Evolutionary conservation across 2,113 vertebrate genomes (phyloP), one percentile per base, ranked within the genome.

Genomic region (Origma solitaria): DNA sequence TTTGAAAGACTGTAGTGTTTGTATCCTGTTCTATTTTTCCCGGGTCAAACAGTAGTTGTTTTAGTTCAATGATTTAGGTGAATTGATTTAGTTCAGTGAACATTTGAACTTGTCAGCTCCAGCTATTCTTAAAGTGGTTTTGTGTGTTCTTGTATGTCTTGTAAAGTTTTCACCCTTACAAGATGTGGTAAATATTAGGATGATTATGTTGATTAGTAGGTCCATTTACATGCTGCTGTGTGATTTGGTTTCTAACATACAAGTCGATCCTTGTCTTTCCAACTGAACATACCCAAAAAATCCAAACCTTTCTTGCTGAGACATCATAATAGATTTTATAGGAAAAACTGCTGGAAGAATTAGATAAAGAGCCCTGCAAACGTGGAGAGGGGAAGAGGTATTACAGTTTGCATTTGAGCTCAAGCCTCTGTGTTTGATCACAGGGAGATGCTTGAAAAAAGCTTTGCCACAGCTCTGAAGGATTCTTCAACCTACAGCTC

Each of bases 401-500:
- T 54, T 88, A 8, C 12, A 38, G 69, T 90, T 76, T 82, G 13
- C 53, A 40, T 81, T 92, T 94, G 80, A 93, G 50, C 44, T 51
- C 57, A 65, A 68, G 37, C n/a, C 44, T 81, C 44, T 79, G 0
- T 30, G 44, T 90, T 83, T 76, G 65, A 84, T 82, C 4, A 9
- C 4, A n/a, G 57, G 57, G 72, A 69, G 73, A 25, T 13, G 2
- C 87, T 91, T 94, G 77, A 86, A 95, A 94, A 88, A 23, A 86
- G 42, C 87, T 86, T 15, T 54, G 40, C 20, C 1, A 2, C 73
- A 90, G 76, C 69, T 93, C 65, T 75, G 89, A 94, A 94, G 71
- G 70, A 66, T 90, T 94, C 62, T 93, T 95, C 76, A 87, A 18
- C 65, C 58, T 82, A 8, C 40, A 50, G 82, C 68, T 92, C 76